Percentiles rank a stretch among this genome's conserved stretches.
Evolutionary conservation across 2,797 vertebrate species (phyloP).

Genomic region (Lepus townsendii): DNA sequence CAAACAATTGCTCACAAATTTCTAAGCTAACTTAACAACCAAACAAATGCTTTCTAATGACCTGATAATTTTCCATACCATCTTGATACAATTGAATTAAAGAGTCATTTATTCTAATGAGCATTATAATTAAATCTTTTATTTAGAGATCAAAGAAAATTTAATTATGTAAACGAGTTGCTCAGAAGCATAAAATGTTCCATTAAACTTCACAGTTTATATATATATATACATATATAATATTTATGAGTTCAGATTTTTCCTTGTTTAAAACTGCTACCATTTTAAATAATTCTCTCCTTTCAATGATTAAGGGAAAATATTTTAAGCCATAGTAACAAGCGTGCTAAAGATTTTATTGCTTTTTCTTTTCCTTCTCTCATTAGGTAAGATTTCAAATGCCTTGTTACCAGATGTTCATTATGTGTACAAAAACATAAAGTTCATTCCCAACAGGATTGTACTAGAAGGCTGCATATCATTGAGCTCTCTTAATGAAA

Average conservation of each 20-base stretch:
- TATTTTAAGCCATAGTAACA: slow-evolving; percentile 86
- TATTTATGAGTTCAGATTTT: slow-evolving; percentile 88
- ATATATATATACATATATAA: slow-evolving; percentile 74
- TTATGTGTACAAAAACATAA: slow-evolving; percentile 83
- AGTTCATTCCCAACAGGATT: slow-evolving; percentile 73
- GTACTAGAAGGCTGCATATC: slow-evolving; percentile 25
- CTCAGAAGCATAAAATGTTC: slow-evolving; percentile 90
- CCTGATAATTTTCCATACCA: slow-evolving; percentile 87
- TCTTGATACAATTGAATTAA: slow-evolving; percentile 90
- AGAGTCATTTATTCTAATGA: slow-evolving; percentile 90
- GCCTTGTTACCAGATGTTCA: slow-evolving; percentile 91
- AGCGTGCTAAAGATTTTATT: slow-evolving; percentile 86
- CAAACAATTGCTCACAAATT: slow-evolving; percentile 77
- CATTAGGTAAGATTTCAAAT: slow-evolving; percentile 79
- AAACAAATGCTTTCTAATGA: slow-evolving; percentile 85
- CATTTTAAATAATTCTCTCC: slow-evolving; percentile 85
- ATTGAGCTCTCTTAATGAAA: slow-evolving; percentile 46
- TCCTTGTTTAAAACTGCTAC: slow-evolving; percentile 88
- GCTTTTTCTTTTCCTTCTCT: slow-evolving; percentile 82
- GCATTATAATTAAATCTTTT: slow-evolving; percentile 91
- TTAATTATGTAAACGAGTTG: slow-evolving; percentile 91
- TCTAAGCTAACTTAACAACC: slow-evolving; percentile 82
- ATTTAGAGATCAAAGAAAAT: slow-evolving; percentile 91
- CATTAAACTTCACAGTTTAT: slow-evolving; percentile 90
- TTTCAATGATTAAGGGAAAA: slow-evolving; percentile 84